These are phyloP conservation scores for Machimus rusticus DNA, from an alignment of 2,888 invertebrate species.

Conservation along the genomic window DNA sequence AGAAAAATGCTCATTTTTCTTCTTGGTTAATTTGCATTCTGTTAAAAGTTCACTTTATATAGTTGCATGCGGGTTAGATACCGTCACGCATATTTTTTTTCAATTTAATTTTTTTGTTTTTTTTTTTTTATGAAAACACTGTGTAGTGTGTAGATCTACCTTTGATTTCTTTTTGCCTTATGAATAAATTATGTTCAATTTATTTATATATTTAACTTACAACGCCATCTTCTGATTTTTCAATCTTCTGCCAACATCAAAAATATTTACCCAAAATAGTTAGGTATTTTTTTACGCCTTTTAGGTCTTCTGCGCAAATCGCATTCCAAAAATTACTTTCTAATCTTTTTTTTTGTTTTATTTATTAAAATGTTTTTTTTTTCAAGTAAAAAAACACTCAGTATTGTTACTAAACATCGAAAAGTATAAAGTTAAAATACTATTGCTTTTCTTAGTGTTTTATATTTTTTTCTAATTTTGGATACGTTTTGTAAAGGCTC, in stretches of 20 bases:
- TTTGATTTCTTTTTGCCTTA: not conserved
- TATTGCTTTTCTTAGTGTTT: constrained; percentile 35
- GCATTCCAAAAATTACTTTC: not conserved
- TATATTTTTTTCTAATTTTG: not conserved
- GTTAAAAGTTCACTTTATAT: constrained; percentile 27
- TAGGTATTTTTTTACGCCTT: not conserved
- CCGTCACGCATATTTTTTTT: not conserved
- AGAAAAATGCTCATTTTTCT: not conserved
- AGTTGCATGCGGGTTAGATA: not conserved
- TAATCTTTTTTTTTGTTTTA: constrained; percentile 9
- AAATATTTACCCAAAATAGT: constrained; percentile 2
- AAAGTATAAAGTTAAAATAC: constrained; percentile 39
- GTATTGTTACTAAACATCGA: constrained; percentile 14
- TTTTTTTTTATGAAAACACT: not conserved
- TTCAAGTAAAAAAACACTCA: constrained; percentile 36
- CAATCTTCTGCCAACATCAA: not conserved
- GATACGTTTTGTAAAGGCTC: constrained; percentile 11
- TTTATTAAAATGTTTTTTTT: constrained; percentile 19
- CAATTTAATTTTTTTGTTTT: not conserved
- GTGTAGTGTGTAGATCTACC: not conserved
- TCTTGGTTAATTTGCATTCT: not conserved
- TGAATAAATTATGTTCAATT: not conserved
- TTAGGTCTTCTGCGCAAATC: not conserved
- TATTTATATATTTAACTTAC: constrained; percentile 10
- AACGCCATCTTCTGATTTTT: not conserved